Evolutionary conservation across 2,888 invertebrate species (phyloP).

Genomic region (Drosophila limbata): DNA sequence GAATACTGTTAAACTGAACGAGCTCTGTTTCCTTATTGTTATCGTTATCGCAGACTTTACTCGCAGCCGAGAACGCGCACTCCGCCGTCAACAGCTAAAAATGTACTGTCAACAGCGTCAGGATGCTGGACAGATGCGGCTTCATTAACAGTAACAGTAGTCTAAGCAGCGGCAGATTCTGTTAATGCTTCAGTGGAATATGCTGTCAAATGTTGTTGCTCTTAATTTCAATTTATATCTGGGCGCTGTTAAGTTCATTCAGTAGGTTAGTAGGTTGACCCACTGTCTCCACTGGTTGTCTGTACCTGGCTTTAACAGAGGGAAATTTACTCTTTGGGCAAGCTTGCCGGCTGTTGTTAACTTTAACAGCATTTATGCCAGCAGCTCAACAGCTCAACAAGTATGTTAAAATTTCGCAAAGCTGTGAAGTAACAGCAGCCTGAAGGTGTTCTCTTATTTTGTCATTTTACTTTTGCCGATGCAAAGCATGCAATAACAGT

Average conservation of each 20-base stretch:
- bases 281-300: constrained; percentile 5
- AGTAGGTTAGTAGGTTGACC: constrained; percentile 77
- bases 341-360: constrained; percentile 22
- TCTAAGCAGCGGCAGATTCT: background rate
- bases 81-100: constrained; percentile 74
- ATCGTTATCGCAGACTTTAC: constrained; percentile 13
- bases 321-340: constrained; percentile 68
- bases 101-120: constrained; percentile 57
- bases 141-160: constrained; percentile 27
- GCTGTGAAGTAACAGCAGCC: constrained; percentile 4
- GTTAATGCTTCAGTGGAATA: constrained; percentile 46
- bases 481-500: constrained; percentile 14
- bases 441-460: background rate
- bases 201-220: constrained; percentile 33
- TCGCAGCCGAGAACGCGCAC: constrained; percentile 62
- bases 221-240: constrained; percentile 34
- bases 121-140: constrained; percentile 64
- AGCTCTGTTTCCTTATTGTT: constrained; percentile 3
- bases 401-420: background rate
- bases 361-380: background rate
- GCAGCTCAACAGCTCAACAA: constrained; percentile 43
- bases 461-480: background rate
- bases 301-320: constrained; percentile 50
- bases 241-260: constrained; percentile 42
- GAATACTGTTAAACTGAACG: constrained; percentile 30